These are phyloP conservation scores for Aplysia californica DNA, from an alignment of 1,140 invertebrate species.

Conservation along the genomic window DNA sequence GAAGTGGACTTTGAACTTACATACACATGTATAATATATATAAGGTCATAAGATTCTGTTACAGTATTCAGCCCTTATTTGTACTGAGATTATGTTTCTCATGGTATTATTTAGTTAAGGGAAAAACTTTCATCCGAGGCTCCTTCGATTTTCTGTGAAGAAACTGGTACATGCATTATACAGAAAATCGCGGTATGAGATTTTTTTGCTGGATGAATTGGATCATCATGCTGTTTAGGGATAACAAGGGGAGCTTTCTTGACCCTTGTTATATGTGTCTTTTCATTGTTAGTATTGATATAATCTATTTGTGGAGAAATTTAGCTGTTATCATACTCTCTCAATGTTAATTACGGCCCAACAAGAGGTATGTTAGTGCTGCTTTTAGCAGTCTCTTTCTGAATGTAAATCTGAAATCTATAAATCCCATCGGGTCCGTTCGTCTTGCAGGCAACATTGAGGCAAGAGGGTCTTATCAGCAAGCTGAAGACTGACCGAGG, in stretches of 20 bases:
- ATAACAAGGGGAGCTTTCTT: not conserved
- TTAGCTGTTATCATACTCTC: too few species aligned
- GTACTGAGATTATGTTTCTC: not conserved
- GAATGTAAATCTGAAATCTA: too few species aligned
- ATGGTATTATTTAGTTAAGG: not conserved
- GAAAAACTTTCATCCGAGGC: not conserved
- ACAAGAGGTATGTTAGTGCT: too few species aligned
- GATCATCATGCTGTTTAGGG: not conserved
- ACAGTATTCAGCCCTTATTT: not conserved
- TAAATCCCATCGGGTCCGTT: too few species aligned
- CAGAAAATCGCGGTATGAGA: too few species aligned
- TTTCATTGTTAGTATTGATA: too few species aligned
- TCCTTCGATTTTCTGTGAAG: too few species aligned
- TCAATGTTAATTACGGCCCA: too few species aligned
- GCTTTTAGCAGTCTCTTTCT: too few species aligned
- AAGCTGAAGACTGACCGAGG: constrained; percentile 42
- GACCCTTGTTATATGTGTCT: too few species aligned
- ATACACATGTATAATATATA: not conserved
- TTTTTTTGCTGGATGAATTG: not conserved
- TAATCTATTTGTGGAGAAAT: too few species aligned
- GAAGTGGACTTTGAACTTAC: not conserved
- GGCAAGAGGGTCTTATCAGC: constrained; percentile 55
- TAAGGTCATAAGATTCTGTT: not conserved
- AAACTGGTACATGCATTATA: too few species aligned
- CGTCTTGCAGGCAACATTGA: constrained; percentile 49